Percentiles rank a stretch among this genome's conserved stretches.
phyloP scores from a whole-genome alignment of 2,113 vertebrate genomes.

The Gasterosteus nipponicus region DNA sequence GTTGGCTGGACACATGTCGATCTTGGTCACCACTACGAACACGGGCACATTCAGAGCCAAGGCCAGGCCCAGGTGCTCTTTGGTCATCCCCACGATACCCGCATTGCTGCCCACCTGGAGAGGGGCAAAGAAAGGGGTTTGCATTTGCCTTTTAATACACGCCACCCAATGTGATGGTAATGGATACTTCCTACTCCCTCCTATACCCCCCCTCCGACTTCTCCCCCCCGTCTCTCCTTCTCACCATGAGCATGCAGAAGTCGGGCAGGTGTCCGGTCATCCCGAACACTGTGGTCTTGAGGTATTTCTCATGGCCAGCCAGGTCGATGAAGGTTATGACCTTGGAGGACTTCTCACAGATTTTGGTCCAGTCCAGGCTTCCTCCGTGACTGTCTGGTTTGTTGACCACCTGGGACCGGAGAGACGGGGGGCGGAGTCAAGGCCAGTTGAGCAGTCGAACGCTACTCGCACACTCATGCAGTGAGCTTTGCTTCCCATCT shows the following conservation, averaged over 20 bases:
- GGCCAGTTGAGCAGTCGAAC: neutral
- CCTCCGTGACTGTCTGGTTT: conserved; percentile 96
- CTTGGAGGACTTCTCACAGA: conserved; percentile 98
- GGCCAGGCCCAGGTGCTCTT: conserved; percentile 96
- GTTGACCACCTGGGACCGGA: conserved; percentile 87
- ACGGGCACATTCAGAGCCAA: conserved; percentile 96
- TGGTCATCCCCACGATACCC: conserved; percentile 99
- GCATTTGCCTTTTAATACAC: too few relatives aligned
- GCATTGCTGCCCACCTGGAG: conserved; percentile 96
- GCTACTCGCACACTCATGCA: neutral
- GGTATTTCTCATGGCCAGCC: conserved; percentile 97
- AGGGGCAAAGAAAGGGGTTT: neutral
- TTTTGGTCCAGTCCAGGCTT: conserved; percentile 98
- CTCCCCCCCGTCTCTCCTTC: conserved; percentile 35
- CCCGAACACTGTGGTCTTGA: conserved; percentile 98
- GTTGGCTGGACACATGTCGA: conserved; percentile 99
- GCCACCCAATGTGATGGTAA: too few relatives aligned
- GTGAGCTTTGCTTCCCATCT: neutral
- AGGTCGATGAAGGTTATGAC: conserved; percentile 98
- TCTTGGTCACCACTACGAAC: conserved; percentile 99
- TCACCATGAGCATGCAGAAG: conserved; percentile 99
- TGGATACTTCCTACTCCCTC: neutral
- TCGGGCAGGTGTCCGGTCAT: conserved; percentile 98
- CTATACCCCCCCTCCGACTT: too few relatives aligned
- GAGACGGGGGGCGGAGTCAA: neutral